Conservation (phyloP, 2,113 vertebrate species). For the Entosphenus tridentatus region DNA sequence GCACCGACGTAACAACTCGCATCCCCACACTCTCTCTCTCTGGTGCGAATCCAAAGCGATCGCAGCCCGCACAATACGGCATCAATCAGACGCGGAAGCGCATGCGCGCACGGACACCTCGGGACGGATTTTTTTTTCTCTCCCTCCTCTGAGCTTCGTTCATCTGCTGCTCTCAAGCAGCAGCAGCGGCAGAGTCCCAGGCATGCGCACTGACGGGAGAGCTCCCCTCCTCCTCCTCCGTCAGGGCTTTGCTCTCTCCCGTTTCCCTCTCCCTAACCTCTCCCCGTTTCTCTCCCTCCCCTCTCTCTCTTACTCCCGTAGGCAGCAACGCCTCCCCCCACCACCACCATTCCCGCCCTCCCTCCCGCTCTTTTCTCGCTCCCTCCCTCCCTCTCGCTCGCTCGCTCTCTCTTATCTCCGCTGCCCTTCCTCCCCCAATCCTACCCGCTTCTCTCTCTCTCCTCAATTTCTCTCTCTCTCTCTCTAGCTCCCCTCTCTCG, state of each 20-base stretch:
- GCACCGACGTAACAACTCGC: too few species aligned
- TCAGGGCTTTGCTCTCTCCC: background rate
- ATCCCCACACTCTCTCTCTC: too few species aligned
- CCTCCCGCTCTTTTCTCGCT: background rate
- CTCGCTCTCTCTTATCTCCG: background rate
- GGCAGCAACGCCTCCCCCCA: background rate
- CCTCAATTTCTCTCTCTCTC: background rate
- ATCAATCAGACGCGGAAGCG: too few species aligned
- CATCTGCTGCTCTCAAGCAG: too few species aligned
- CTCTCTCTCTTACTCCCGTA: background rate
- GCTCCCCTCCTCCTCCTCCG: background rate
- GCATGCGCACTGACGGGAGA: background rate
- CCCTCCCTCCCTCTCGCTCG: background rate
- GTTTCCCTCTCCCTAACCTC: background rate
- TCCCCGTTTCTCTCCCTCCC: background rate
- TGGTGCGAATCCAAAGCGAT: too few species aligned
- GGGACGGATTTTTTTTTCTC: too few species aligned
- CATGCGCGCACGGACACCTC: too few species aligned
- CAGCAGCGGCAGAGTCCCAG: too few species aligned
- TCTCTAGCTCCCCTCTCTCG: background rate
- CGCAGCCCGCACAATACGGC: too few species aligned
- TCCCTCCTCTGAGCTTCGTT: too few species aligned
- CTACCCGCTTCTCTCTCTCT: background rate
- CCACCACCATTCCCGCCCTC: background rate
- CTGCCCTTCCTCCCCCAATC: background rate